phyloP scores from a whole-genome alignment of 2,797 vertebrate species.

The Fratercula arctica region DNA sequence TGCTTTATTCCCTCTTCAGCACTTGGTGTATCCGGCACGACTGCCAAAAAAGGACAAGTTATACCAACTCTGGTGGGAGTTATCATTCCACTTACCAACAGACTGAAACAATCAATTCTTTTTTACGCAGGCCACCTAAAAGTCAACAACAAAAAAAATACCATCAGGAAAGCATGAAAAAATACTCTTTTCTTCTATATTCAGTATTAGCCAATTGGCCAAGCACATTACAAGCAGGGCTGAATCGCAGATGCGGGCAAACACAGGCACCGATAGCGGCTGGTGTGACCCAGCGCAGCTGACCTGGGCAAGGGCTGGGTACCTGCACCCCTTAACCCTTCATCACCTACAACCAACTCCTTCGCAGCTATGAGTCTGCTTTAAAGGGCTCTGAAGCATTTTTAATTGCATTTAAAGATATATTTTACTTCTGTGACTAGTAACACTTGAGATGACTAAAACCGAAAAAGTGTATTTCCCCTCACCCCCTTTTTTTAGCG shows the following conservation, averaged over 20 bases:
- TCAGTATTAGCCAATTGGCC: not conserved
- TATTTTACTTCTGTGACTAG: not conserved
- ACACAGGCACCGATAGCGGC: fast-evolving
- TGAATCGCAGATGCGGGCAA: not conserved
- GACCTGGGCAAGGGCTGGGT: not conserved
- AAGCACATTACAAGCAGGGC: not conserved
- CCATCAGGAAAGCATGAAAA: not conserved
- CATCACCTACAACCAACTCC: not conserved
- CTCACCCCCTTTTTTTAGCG: not conserved
- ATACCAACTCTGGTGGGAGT: not conserved
- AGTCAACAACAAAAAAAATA: not conserved
- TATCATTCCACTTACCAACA: not conserved
- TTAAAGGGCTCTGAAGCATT: not conserved
- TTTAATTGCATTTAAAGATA: not conserved
- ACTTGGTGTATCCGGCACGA: not conserved
- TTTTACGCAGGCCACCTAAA: not conserved
- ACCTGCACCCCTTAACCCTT: not conserved
- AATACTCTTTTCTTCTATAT: not conserved
- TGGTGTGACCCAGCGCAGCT: not conserved
- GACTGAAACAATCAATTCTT: not conserved
- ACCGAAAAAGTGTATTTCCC: not conserved
- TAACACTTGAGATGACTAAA: not conserved
- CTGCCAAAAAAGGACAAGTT: slow-evolving; percentile 18
- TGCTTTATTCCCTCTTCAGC: not conserved
- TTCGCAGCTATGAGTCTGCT: not conserved